Percentiles rank a stretch among this genome's conserved stretches.
phyloP scores from a whole-genome alignment of 2,113 vertebrate species.

The Grammatotria lemairii region DNA sequence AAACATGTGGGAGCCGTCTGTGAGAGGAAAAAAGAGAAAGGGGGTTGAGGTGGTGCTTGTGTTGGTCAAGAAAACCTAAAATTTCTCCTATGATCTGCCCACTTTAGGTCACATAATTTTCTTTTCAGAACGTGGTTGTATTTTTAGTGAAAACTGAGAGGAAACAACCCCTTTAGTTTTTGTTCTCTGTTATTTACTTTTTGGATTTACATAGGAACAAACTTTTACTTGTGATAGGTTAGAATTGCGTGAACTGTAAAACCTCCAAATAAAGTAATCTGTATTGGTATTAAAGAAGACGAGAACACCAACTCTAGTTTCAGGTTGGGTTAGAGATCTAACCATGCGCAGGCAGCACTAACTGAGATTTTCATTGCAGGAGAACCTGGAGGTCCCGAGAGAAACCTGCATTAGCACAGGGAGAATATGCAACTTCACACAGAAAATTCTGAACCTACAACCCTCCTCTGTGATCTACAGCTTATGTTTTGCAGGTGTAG shows the following conservation, averaged over 20 bases:
- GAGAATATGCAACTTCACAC: background rate
- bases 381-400: background rate
- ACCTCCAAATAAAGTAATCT: background rate
- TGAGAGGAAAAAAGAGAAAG: background rate
- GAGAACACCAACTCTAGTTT: background rate
- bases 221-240: background rate
- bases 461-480: background rate
- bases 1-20: slow-evolving; percentile 56
- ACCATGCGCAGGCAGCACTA: accelerated
- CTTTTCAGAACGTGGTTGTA: background rate
- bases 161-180: background rate
- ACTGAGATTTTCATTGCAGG: background rate
- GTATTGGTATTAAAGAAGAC: background rate
- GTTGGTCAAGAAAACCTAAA: slow-evolving; percentile 19
- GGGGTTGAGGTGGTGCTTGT: background rate
- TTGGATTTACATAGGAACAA: background rate
- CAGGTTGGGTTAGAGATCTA: background rate
- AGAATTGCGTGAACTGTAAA: background rate
- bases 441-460: background rate
- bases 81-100: background rate
- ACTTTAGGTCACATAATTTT: background rate
- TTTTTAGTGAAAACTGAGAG: background rate
- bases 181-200: background rate
- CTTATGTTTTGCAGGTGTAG: background rate
- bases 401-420: background rate